Percentiles rank a stretch among this genome's conserved stretches.
Conservation (phyloP, 2,113 vertebrate genomes). For the Benitochromis conjunctus region DNA sequence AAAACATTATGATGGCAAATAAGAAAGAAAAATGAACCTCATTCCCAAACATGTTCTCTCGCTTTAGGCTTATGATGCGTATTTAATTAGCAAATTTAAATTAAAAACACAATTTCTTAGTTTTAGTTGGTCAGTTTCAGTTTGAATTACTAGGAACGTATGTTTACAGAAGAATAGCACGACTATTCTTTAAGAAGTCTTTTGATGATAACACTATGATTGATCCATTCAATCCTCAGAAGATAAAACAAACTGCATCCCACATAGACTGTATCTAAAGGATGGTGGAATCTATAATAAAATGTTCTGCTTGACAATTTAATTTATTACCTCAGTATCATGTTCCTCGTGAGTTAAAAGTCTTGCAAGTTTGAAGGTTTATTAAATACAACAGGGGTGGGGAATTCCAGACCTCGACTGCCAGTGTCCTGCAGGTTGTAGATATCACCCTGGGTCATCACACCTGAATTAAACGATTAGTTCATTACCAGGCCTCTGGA, state of each 20-base stretch:
- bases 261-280: background rate
- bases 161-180: background rate
- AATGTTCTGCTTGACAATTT: background rate
- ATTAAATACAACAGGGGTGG: background rate
- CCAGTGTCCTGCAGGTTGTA: too few relatives aligned
- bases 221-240: background rate
- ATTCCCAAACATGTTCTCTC: background rate
- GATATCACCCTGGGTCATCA: too few relatives aligned
- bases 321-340: background rate
- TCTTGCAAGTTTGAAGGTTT: background rate
- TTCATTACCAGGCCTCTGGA: too few relatives aligned
- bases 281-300: background rate
- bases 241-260: background rate
- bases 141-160: background rate
- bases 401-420: too few relatives aligned
- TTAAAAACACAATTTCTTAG: background rate
- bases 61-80: background rate
- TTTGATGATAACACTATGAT: background rate
- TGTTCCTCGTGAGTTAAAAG: background rate
- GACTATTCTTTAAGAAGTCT: background rate
- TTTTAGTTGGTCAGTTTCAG: background rate
- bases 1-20: background rate
- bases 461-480: too few relatives aligned
- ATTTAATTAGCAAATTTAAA: background rate
- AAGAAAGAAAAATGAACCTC: background rate